Evolutionary conservation across 1,140 invertebrate species (phyloP), one percentile per base, ranked within the genome.

Genomic region (Leucophenga varia): DNA sequence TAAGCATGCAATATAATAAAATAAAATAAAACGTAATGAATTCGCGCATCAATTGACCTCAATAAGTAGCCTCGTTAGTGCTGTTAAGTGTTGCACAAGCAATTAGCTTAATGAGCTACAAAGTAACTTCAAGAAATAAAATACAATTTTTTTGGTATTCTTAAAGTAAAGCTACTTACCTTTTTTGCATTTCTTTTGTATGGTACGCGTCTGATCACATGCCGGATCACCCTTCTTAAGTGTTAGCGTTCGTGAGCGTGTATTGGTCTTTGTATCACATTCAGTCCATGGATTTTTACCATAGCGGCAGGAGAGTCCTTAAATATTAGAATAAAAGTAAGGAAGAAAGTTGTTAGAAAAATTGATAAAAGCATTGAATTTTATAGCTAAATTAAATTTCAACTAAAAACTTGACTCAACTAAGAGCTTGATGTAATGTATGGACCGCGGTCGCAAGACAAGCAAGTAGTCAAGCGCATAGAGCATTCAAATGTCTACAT

Each of bases 171-270:
- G 7, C n/a, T 10, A 42, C 36, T 72, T 81, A 90, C 89, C 87
- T 84, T 90, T 91, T 79, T 91, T 93, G 81, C 91, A 93, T 61
- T 91, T 91, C 78, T 92, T 92, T 72, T 89, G 84, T 54, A 93
- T 89, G n/a, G 83, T 89, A 77, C 91, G 92, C 21, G 85, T 87
- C 47, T 81, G 81, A 64, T 91, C 88, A 75, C 91, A 93, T 38
- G 79, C 81, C 20, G 82, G 81, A 67, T 90, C 87, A 19, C 90
- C 88, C 70, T 89, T 90, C 76, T 92, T 92, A 55, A 93, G 79
- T 28, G 84, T 91, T 50, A 93, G 78, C 20, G 86, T 90, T 52
- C 90, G 81, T 13, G 86, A 86, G 55, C 90, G 81, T 55, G 84
- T 84, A 72, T 93, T 92, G 34, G 85, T 87, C 69, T 88, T 89